These are phyloP conservation scores for Microplitis mediator DNA, from an alignment of 1,140 invertebrate genomes.

Conservation along the genomic window DNA sequence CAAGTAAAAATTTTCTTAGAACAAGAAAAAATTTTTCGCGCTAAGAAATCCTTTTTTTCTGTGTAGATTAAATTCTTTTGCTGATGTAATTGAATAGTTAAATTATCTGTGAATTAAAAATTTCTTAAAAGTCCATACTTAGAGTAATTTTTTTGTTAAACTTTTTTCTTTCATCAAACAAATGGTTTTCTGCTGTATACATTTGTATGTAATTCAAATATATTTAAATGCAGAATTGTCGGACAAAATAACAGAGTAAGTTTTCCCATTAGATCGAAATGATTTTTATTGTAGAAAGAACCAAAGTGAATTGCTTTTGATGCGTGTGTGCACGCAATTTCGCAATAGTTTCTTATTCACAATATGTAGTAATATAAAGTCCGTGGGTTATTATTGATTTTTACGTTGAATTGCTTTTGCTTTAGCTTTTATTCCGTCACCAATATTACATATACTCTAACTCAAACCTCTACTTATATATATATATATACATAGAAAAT, in stretches of 20 bases:
- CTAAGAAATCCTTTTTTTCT: too few species aligned
- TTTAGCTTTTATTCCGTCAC: background rate
- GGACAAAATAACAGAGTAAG: background rate
- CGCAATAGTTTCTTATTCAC: constrained; percentile 4
- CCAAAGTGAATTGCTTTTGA: constrained; percentile 18
- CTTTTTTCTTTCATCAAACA: too few species aligned
- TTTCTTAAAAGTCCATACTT: too few species aligned
- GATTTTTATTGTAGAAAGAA: constrained; percentile 12
- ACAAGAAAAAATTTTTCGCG: too few species aligned
- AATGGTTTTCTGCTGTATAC: too few species aligned
- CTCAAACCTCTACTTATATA: background rate
- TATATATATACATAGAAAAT: background rate
- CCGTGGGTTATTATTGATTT: background rate
- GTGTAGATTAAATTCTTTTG: too few species aligned
- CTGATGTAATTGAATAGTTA: too few species aligned
- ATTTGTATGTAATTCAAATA: too few species aligned
- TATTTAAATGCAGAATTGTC: too few species aligned
- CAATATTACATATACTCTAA: background rate
- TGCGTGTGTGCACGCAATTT: constrained; percentile 21
- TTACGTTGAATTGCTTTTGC: background rate
- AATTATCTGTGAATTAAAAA: too few species aligned
- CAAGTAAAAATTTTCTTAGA: too few species aligned
- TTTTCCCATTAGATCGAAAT: constrained; percentile 1
- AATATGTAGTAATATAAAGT: background rate
- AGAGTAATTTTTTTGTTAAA: too few species aligned